Conservation (phyloP, 1,140 invertebrate species). For the Aphelenchoides besseyi region DNA sequence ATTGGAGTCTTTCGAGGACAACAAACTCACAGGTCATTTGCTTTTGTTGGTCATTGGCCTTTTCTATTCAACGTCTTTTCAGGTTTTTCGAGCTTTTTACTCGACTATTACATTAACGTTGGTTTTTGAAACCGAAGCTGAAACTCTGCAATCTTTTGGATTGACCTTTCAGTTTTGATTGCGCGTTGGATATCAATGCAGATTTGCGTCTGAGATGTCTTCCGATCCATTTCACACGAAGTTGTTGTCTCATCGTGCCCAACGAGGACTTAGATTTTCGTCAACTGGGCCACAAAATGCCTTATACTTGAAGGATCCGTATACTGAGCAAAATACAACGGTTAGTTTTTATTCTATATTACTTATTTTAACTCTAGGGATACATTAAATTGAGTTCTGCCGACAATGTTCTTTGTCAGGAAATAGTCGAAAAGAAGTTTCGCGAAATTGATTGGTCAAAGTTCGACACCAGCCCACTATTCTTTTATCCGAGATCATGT, state of each 20-base stretch:
- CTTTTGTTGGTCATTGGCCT: no score
- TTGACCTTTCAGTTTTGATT: no score
- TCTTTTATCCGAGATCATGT: constrained; percentile 39
- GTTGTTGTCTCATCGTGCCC: constrained; percentile 41
- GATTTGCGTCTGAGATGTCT: background rate
- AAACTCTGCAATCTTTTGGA: no score
- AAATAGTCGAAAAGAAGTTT: constrained; percentile 42
- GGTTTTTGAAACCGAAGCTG: no score
- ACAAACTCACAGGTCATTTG: no score
- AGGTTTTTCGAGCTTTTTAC: no score
- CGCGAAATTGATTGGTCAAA: constrained; percentile 39
- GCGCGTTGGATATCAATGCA: no score
- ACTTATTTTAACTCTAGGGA: constrained; percentile 26
- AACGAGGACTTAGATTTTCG: constrained; percentile 38
- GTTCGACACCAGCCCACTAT: constrained; percentile 33
- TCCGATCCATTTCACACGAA: background rate
- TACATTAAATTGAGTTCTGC: constrained; percentile 47
- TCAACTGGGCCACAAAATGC: constrained; percentile 43
- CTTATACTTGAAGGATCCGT: constrained; percentile 37
- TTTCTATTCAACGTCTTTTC: no score
- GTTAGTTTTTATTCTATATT: background rate
- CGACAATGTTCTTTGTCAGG: constrained; percentile 35
- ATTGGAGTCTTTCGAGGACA: no score
- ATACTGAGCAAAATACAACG: background rate
- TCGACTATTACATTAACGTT: no score